Percentiles rank a stretch among this genome's conserved stretches.
Conservation (phyloP, 2,888 invertebrate species). For the Phlogophora meticulosa region DNA sequence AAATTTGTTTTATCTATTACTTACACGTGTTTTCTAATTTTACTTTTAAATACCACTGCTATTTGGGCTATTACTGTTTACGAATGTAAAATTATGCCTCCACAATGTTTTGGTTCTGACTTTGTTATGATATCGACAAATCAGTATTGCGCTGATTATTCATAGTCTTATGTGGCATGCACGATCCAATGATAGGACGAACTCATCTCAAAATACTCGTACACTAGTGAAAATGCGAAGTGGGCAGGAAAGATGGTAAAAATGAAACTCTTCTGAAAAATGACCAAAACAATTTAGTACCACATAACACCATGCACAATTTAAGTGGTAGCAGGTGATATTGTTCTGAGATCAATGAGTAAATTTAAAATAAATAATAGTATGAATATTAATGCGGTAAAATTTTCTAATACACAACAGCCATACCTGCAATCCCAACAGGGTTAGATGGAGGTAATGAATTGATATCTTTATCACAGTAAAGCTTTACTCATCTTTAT, state of each 20-base stretch:
- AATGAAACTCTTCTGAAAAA: conserved; percentile 67
- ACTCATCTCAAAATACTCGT: conserved; percentile 62
- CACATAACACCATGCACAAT: conserved; percentile 90
- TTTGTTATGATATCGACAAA: conserved; percentile 85
- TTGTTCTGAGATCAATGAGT: conserved; percentile 72
- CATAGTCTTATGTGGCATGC: conserved; percentile 91
- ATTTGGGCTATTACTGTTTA: conserved; percentile 27
- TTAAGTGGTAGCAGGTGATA: conserved; percentile 55
- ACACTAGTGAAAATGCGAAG: conserved; percentile 63
- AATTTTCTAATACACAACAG: conserved; percentile 9
- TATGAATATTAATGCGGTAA: conserved; percentile 1
- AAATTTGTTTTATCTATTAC: conserved; percentile 1
- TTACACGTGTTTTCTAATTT: conserved; percentile 32
- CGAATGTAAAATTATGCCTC: conserved; percentile 74
- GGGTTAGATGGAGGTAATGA: conserved; percentile 12
- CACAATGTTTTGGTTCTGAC: conserved; percentile 85
- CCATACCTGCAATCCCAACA: conserved; percentile 22
- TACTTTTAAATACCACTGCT: conserved; percentile 18
- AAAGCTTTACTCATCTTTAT: conserved; percentile 42
- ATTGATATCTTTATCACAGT: conserved; percentile 6
- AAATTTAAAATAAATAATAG: background rate
- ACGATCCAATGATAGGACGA: conserved; percentile 71
- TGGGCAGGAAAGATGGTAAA: conserved; percentile 58
- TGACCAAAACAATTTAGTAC: conserved; percentile 75
- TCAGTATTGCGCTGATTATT: conserved; percentile 81